Evolutionary conservation across 1,140 invertebrate species (phyloP).

Genomic region (Cydia fagiglandana): DNA sequence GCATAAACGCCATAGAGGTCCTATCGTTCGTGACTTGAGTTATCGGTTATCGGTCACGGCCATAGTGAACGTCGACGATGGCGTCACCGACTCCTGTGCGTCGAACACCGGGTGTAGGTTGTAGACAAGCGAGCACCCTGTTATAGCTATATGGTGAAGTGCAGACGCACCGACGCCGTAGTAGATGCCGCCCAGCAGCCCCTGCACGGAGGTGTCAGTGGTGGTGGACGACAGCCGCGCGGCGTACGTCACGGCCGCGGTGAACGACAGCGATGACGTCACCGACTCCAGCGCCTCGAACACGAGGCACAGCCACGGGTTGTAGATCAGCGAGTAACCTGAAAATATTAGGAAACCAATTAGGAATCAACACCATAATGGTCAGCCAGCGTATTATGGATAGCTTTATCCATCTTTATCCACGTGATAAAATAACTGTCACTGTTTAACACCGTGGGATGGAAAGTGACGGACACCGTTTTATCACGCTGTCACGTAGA

Average conservation of each 20-base stretch:
- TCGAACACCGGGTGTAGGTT: conserved; percentile 90
- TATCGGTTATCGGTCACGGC: conserved; percentile 85
- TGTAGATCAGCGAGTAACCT: conserved; percentile 90
- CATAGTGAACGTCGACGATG: conserved; percentile 89
- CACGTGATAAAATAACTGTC: too few relatives aligned
- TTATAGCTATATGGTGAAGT: background rate
- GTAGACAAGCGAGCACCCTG: conserved; percentile 89
- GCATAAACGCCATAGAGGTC: too few relatives aligned
- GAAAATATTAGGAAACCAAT: conserved; percentile 34
- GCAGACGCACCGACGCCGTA: conserved; percentile 86
- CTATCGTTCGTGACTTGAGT: too few relatives aligned
- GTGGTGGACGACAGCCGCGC: conserved; percentile 88
- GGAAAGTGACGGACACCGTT: too few relatives aligned
- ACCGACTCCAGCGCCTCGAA: conserved; percentile 92
- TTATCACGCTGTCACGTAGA: too few relatives aligned
- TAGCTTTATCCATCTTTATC: too few relatives aligned
- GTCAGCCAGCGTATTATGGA: too few relatives aligned
- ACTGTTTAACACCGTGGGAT: too few relatives aligned
- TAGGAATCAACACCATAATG: too few relatives aligned
- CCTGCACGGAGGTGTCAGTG: conserved; percentile 90
- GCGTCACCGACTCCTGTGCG: conserved; percentile 90
- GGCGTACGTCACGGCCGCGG: conserved; percentile 90
- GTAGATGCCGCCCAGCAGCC: conserved; percentile 88
- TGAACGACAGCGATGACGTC: conserved; percentile 90
- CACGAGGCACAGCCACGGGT: conserved; percentile 89